Evolutionary conservation across 2,113 vertebrate genomes (phyloP), one percentile per base, ranked within the genome.

Genomic region (Hydrolagus affinis): DNA sequence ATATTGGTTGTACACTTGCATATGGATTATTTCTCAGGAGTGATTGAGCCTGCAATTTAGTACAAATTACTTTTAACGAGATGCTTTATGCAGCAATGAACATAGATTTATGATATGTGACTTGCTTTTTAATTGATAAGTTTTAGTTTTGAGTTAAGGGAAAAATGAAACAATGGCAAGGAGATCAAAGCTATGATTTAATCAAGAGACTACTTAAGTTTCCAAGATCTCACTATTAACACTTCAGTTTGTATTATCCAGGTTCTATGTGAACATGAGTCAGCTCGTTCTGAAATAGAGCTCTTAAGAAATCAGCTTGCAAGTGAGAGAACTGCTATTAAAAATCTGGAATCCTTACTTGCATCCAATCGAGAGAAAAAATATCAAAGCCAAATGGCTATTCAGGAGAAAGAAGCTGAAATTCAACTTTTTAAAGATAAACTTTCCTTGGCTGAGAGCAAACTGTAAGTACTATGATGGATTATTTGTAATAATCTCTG

Each of bases 391-490:
- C 90, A 94, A 83, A 90, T 89, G 86, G 90, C 86, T 21, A 91
- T 89, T 71, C 91, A 95, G 86, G 93, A 94, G 87, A 92, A 92
- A 86, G 90, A 93, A 83, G 89, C 93, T 85, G 91, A 95, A 90
- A 91, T 95, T 86, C 91, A 94, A 83, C 87, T 94, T 88, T 91
- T 94, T 62, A 90, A 90, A 88, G 93, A 96, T 85, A 91, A 94
- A 70, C 92, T 96, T 88, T 87, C 88, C 87, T 86, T 92, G 87
- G 88, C 89, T 66, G 92, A 95, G 88, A 93, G 89, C 86, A 94
- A 93, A 90, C 90, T 92, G 91, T 95, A 88, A 92, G 93, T 92
- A 88, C 62, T 83, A 17, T 59, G 0, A n/a, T 60, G 32, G 15
- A 12, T 62, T 10, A 25, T 62, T 60, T 23, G 25, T 25, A 11